phyloP scores from a whole-genome alignment of 2,797 vertebrate genomes.

The Typhlichthys subterraneus region DNA sequence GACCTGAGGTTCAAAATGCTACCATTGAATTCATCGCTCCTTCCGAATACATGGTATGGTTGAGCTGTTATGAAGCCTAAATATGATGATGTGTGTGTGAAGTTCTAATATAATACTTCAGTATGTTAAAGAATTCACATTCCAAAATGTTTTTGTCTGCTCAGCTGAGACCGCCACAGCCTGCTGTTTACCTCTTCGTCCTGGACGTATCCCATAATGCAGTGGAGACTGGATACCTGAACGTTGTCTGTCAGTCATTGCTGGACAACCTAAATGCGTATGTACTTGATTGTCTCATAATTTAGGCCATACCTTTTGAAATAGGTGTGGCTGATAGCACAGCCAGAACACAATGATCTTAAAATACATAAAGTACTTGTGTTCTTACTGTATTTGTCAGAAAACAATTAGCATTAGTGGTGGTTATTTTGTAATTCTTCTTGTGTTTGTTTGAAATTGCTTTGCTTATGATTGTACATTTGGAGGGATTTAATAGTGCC shows the following conservation, averaged over 20 bases:
- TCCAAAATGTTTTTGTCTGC: background rate
- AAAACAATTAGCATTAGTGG: too few species aligned
- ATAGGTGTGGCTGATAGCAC: background rate
- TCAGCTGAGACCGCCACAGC: conserved; percentile 94
- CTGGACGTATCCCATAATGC: conserved; percentile 96
- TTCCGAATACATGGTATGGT: conserved; percentile 94
- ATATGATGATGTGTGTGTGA: background rate
- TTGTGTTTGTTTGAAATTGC: too few species aligned
- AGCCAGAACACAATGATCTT: background rate
- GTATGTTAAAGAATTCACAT: background rate
- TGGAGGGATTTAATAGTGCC: too few species aligned
- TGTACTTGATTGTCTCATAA: conserved; percentile 58
- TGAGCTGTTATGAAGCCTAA: background rate
- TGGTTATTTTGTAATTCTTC: too few species aligned
- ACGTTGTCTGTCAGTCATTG: conserved; percentile 89
- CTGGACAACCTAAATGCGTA: conserved; percentile 94
- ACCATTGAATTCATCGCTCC: conserved; percentile 98
- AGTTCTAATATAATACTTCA: background rate
- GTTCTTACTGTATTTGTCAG: background rate
- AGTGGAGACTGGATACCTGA: conserved; percentile 93
- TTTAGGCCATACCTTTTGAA: background rate
- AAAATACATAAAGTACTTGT: background rate
- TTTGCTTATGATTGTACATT: too few species aligned
- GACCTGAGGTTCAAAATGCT: conserved; percentile 94
- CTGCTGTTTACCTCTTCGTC: conserved; percentile 94